These are phyloP conservation scores for Abrostola tripartita DNA, from an alignment of 2,888 invertebrate species.

Conservation along the genomic window DNA sequence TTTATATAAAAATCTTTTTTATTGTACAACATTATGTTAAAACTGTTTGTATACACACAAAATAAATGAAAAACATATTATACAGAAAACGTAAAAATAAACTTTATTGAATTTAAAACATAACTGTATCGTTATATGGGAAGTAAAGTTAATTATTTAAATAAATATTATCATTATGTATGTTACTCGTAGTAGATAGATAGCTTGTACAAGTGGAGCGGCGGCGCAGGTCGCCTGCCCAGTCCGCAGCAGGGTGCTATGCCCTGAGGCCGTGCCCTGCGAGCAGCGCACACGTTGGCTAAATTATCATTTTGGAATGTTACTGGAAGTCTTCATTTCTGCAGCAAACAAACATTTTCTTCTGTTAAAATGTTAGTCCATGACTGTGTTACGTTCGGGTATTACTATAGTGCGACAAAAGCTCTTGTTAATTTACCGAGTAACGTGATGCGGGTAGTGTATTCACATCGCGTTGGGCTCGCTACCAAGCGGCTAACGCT, in stretches of 20 bases:
- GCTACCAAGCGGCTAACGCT: conserved; percentile 39
- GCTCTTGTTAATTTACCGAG: conserved; percentile 46
- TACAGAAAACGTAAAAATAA: conserved; percentile 86
- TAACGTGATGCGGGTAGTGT: conserved; percentile 41
- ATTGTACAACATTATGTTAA: conserved; percentile 45
- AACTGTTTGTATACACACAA: conserved; percentile 53
- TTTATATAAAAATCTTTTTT: conserved; percentile 46
- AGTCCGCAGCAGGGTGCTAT: conserved; percentile 53
- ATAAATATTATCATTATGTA: conserved; percentile 73
- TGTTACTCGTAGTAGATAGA: conserved; percentile 52
- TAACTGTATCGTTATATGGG: conserved; percentile 75
- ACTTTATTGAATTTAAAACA: conserved; percentile 84
- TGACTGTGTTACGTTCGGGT: conserved; percentile 44
- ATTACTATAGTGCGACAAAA: conserved; percentile 43
- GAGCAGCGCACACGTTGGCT: conserved; percentile 64
- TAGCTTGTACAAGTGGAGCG: conserved; percentile 54
- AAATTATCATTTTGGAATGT: conserved; percentile 86
- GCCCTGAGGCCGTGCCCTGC: conserved; percentile 58
- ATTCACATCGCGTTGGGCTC: conserved; percentile 52
- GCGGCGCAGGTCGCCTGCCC: conserved; percentile 52
- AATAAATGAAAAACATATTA: conserved; percentile 74
- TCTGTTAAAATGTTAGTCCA: conserved; percentile 76
- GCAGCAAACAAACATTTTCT: conserved; percentile 83
- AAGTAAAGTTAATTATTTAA: conserved; percentile 65
- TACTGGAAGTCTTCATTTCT: conserved; percentile 86